Evolutionary conservation across 2,888 invertebrate species (phyloP).

Genomic region (Callimorpha dominula): DNA sequence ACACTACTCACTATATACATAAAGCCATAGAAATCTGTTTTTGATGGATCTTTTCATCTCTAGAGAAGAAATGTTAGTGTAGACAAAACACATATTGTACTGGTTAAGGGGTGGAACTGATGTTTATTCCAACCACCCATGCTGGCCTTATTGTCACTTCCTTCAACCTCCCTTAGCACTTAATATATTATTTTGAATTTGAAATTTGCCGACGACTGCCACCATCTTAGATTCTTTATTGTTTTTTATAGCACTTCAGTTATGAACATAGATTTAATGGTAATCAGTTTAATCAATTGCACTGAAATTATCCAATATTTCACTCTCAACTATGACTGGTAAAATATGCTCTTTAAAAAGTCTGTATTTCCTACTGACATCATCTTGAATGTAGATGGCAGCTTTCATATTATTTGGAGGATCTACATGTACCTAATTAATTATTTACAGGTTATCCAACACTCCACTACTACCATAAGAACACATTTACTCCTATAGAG

Average conservation of each 20-base stretch:
- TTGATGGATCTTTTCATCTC: background rate
- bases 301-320: background rate
- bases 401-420: background rate
- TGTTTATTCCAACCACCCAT: background rate
- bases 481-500: slow-evolving; percentile 89
- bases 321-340: too few relatives aligned
- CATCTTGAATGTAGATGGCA: too few relatives aligned
- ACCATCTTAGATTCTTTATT: background rate
- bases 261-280: background rate
- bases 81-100: too few relatives aligned
- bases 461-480: slow-evolving; percentile 91
- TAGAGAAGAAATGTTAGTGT: background rate
- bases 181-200: background rate
- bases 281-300: background rate
- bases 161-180: background rate
- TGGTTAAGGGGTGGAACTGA: background rate
- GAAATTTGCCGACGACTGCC: background rate
- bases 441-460: slow-evolving; percentile 87
- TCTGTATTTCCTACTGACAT: too few relatives aligned
- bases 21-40: background rate
- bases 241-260: background rate
- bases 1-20: background rate
- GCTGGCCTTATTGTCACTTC: background rate
- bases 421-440: background rate
- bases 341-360: too few relatives aligned